Percentiles rank a stretch among this genome's conserved stretches.
These are phyloP conservation scores for Platycheirus rosarum DNA, from an alignment of 2,888 invertebrate genomes.

Conservation along the genomic window DNA sequence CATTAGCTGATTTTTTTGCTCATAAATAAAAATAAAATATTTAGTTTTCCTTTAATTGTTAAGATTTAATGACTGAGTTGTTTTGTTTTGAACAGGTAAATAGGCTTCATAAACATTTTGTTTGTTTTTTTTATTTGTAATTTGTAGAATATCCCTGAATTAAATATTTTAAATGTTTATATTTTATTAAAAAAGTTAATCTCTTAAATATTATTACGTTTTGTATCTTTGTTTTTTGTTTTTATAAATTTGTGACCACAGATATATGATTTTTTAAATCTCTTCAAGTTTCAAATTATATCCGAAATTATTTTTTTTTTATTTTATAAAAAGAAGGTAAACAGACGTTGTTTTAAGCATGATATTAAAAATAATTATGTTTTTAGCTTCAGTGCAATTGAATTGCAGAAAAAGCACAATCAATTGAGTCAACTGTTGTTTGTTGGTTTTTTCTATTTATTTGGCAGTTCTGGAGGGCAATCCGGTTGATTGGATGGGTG, in stretches of 20 bases:
- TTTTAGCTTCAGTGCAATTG: slow-evolving; percentile 46
- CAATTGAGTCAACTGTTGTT: slow-evolving; percentile 11
- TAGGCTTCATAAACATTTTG: slow-evolving; percentile 50
- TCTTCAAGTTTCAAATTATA: slow-evolving; percentile 51
- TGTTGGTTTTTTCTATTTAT: slow-evolving; percentile 84
- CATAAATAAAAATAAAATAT: slow-evolving; percentile 18
- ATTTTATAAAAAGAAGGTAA: slow-evolving; percentile 46
- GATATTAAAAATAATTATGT: slow-evolving; percentile 50
- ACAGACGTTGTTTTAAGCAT: slow-evolving; percentile 54
- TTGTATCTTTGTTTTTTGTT: slow-evolving; percentile 3
- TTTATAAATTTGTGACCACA: slow-evolving; percentile 71
- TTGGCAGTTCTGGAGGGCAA: slow-evolving; percentile 95
- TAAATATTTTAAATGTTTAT: slow-evolving; percentile 24
- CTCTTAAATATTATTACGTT: slow-evolving; percentile 22
- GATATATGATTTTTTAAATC: slow-evolving; percentile 54
- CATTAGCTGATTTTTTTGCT: slow-evolving; percentile 44
- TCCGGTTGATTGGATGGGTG: slow-evolving; percentile 97
- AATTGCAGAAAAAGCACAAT: slow-evolving; percentile 44
- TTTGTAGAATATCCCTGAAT: slow-evolving; percentile 74
- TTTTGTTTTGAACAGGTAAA: slow-evolving; percentile 60
- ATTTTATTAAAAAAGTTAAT: slow-evolving; percentile 49
- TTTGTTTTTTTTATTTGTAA: slow-evolving; percentile 27
- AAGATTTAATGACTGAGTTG: slow-evolving; percentile 67
- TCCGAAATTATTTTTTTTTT: slow-evolving; percentile 23
- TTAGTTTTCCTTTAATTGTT: slow-evolving; percentile 23